These are phyloP conservation scores for Chlamydotis undulata DNA, from an alignment of 2,113 vertebrate species.

Conservation along the genomic window DNA sequence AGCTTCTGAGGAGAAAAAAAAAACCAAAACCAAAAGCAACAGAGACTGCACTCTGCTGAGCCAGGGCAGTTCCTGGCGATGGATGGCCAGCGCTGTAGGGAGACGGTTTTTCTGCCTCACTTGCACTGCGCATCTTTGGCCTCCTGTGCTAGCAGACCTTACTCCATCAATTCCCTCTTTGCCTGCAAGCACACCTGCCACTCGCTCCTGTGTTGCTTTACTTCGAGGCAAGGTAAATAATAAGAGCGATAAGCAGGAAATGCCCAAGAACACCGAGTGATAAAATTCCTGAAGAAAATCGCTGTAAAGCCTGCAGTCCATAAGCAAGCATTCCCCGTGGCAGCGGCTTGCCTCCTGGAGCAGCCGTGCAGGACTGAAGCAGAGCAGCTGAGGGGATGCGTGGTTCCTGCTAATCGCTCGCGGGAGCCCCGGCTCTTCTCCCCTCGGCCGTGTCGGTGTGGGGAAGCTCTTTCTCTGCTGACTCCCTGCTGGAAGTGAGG, in stretches of 20 bases:
- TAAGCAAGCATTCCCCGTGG: background rate
- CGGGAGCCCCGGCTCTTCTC: background rate
- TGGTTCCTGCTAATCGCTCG: background rate
- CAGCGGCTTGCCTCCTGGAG: background rate
- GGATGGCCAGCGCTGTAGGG: background rate
- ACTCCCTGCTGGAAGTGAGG: background rate
- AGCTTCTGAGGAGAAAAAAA: background rate
- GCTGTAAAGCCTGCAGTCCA: fast-evolving
- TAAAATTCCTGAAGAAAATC: background rate
- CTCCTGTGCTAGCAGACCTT: background rate
- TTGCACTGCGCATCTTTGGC: fast-evolving
- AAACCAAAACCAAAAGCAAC: background rate
- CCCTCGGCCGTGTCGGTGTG: fast-evolving
- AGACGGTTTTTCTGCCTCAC: background rate
- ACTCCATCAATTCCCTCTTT: background rate
- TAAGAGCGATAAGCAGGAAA: background rate
- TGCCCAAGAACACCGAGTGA: background rate
- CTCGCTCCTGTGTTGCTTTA: background rate
- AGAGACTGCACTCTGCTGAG: background rate
- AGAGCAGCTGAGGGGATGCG: too few relatives aligned
- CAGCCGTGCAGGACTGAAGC: too few relatives aligned
- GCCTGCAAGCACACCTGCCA: too few relatives aligned
- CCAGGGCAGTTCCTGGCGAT: background rate
- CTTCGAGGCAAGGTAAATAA: background rate
- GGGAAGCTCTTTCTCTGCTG: background rate